These are phyloP conservation scores for Equus quagga DNA, from an alignment of 2,113 vertebrate species.

Conservation along the genomic window DNA sequence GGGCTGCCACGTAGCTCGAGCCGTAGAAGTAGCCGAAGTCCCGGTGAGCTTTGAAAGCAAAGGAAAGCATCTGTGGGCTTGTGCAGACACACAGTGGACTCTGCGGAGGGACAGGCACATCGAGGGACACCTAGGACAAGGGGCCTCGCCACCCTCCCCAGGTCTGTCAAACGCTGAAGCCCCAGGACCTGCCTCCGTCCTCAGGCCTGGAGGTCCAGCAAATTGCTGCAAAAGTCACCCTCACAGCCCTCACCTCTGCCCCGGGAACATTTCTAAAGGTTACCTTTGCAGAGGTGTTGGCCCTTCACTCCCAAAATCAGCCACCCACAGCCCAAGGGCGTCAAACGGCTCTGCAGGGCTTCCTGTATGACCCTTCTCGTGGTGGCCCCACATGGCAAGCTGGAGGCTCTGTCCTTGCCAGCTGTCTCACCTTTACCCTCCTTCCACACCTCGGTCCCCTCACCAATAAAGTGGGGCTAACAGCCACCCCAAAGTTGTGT, in stretches of 20 bases:
- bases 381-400: rapidly evolving
- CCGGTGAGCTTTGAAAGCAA: constrained; percentile 89
- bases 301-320: background rate
- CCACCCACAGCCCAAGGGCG: background rate
- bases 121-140: background rate
- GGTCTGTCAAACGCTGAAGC: background rate
- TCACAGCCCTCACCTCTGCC: too few relatives aligned
- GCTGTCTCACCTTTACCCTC: background rate
- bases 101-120: background rate
- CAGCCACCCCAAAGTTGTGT: background rate
- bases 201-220: background rate
- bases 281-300: background rate
- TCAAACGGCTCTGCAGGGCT: background rate
- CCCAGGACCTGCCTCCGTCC: background rate
- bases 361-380: background rate
- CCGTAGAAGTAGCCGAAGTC: constrained; percentile 97
- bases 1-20: constrained; percentile 95
- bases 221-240: background rate
- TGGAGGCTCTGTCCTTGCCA: background rate
- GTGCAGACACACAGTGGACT: background rate
- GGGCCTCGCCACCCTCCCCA: background rate
- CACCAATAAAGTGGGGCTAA: background rate
- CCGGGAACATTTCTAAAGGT: background rate
- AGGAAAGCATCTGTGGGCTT: background rate
- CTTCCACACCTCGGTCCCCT: background rate